Base-by-base conservation (phyloP, 2,888 invertebrate species). In the Drosophila quinaria region DNA sequence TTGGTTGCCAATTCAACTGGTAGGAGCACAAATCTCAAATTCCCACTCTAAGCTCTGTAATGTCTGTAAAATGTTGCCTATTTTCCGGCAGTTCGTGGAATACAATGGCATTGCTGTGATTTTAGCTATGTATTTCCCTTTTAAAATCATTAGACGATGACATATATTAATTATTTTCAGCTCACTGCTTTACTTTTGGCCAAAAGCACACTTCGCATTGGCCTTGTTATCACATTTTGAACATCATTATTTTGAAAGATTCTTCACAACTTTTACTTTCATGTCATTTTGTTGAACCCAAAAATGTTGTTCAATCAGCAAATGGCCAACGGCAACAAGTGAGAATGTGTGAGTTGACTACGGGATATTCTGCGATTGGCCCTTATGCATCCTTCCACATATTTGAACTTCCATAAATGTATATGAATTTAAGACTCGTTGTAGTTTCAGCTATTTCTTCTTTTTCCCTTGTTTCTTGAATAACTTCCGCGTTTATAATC, bases 181-280 rank as follows among this genome's bases (percentile, higher is more conserved):
- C 72, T 82, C 73, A 69, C 17, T 81, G 75, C 39, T 39, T 29
- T 15, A 10, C 15, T 50, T 22, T 41, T 55, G 13, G 54, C 50
- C 17, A 3, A 3, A 9, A 67, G 55, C 67, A 39, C 22, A n/a
- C n/a, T 46, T 46, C 5, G 13, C 13, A 5, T 1, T 25, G 49
- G 46, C 47, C 47, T 58, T 44, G 44, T 44, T 22, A 31, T 31
- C 49, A 13, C 39, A 17, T 47, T 39, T 29, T 17, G 5, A 17
- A 13, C 35, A 47, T 29, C 35, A 47, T 29, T 29, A 19, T 47
- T 37, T 29, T 44, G 37, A 44, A 66, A 47, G 39, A 84, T 76
- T 83, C 60, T 74, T n/a, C 47, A 13, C 31, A 72, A 81, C 79
- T 83, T 87, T 87, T 87, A 81, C 83, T 84, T 87, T 85, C 71